A percentile compares a stretch with the other conserved stretches of the same genome.
phyloP scores from a whole-genome alignment of 2,797 vertebrate species.

The Enteromius mattozi region DNA sequence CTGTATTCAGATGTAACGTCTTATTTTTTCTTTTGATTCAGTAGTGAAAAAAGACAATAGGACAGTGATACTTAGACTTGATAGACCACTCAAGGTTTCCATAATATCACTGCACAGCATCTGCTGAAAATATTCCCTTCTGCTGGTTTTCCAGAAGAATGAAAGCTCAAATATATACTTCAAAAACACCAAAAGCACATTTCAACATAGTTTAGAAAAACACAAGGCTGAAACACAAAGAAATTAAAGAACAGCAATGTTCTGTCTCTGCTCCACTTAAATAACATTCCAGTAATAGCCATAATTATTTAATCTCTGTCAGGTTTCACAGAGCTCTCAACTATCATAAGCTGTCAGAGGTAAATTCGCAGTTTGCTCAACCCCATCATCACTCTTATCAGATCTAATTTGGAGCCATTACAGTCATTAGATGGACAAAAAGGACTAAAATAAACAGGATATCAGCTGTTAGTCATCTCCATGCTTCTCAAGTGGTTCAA shows the following conservation, averaged over 20 bases:
- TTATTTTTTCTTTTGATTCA: neutral
- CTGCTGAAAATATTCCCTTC: neutral
- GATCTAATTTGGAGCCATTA: constrained; percentile 46
- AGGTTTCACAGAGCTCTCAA: neutral
- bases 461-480: constrained; percentile 26
- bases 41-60: neutral
- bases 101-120: neutral
- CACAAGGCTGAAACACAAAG: neutral
- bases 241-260: neutral
- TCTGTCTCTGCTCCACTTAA: neutral
- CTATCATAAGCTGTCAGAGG: constrained; percentile 16
- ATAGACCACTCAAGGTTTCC: neutral
- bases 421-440: constrained; percentile 44
- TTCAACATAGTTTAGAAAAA: constrained; percentile 3
- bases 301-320: constrained; percentile 22
- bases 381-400: constrained; percentile 37
- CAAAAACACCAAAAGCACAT: neutral
- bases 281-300: neutral
- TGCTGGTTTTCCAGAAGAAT: neutral
- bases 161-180: neutral
- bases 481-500: constrained; percentile 10
- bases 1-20: neutral
- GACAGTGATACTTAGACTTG: neutral
- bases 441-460: constrained; percentile 45
- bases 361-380: neutral